A percentile compares a stretch with the other conserved stretches of the same genome.
phyloP scores from a whole-genome alignment of 2,113 vertebrate species.

The pig (Sus scrofa) region DNA sequence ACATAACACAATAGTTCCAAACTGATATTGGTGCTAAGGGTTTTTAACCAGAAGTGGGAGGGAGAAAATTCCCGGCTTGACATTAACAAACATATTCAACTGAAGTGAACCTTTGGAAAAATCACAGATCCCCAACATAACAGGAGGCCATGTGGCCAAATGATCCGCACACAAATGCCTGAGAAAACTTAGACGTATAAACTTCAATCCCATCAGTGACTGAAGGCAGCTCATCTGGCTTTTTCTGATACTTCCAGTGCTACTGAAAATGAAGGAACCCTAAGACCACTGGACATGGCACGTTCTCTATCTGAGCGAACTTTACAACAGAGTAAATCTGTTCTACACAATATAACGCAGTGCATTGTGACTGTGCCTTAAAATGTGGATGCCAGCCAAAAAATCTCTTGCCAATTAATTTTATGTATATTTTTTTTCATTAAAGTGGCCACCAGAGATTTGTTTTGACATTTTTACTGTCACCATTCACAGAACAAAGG shows the following conservation, averaged over 20 bases:
- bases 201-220: slow-evolving; percentile 63
- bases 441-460: neutral
- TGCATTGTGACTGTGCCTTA: neutral
- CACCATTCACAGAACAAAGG: slow-evolving; percentile 26
- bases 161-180: slow-evolving; percentile 77
- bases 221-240: slow-evolving; percentile 80
- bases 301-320: slow-evolving; percentile 72
- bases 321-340: slow-evolving; percentile 75
- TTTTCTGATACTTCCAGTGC: slow-evolving; percentile 72
- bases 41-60: slow-evolving; percentile 61
- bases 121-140: slow-evolving; percentile 82
- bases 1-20: slow-evolving; percentile 55
- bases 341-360: slow-evolving; percentile 71
- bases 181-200: slow-evolving; percentile 77
- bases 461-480: slow-evolving; percentile 56
- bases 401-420: neutral
- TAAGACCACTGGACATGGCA: slow-evolving; percentile 64
- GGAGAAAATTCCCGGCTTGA: slow-evolving; percentile 49
- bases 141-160: slow-evolving; percentile 83
- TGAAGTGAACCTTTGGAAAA: slow-evolving; percentile 84
- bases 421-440: accelerated
- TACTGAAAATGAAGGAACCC: slow-evolving; percentile 73
- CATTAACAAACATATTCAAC: slow-evolving; percentile 66
- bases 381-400: slow-evolving; percentile 2
- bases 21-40: slow-evolving; percentile 44